Evolutionary conservation across 2,113 vertebrate species (phyloP).

Genomic region (Elephas maximus): DNA sequence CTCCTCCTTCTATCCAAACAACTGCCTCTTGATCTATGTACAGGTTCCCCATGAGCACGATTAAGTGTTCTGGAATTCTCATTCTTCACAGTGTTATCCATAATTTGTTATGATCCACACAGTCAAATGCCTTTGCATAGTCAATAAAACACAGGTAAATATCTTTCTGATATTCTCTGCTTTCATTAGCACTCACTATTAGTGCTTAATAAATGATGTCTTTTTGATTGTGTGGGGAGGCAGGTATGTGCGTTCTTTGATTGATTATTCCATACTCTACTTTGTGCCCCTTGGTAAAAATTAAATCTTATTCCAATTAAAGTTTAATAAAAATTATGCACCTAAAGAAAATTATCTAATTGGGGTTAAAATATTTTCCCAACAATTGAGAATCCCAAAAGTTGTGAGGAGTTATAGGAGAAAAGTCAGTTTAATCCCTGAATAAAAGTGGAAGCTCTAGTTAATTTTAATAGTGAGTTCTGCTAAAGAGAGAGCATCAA

Average conservation of each 20-base stretch:
- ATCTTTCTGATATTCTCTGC: too few relatives aligned
- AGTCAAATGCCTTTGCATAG: too few relatives aligned
- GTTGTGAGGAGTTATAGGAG: background rate
- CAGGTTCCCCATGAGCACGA: too few relatives aligned
- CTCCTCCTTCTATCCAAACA: too few relatives aligned
- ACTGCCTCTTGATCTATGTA: too few relatives aligned
- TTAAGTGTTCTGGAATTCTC: too few relatives aligned
- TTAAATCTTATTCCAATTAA: background rate
- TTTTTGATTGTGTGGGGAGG: background rate
- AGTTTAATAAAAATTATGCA: background rate
- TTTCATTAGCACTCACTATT: background rate
- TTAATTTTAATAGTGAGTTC: background rate
- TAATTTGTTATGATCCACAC: too few relatives aligned
- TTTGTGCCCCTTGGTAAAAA: background rate
- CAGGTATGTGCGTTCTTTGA: background rate
- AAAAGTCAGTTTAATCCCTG: background rate
- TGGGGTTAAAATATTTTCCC: background rate
- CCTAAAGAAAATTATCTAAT: conserved; percentile 12
- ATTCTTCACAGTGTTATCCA: too few relatives aligned
- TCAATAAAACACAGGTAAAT: too few relatives aligned
- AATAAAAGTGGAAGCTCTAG: background rate
- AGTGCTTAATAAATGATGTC: background rate
- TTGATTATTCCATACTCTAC: background rate
- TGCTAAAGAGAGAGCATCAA: background rate
- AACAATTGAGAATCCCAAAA: background rate